Percentiles rank a stretch among this genome's conserved stretches.
Conservation (phyloP, 2,888 invertebrate genomes). For the Phania funesta region DNA sequence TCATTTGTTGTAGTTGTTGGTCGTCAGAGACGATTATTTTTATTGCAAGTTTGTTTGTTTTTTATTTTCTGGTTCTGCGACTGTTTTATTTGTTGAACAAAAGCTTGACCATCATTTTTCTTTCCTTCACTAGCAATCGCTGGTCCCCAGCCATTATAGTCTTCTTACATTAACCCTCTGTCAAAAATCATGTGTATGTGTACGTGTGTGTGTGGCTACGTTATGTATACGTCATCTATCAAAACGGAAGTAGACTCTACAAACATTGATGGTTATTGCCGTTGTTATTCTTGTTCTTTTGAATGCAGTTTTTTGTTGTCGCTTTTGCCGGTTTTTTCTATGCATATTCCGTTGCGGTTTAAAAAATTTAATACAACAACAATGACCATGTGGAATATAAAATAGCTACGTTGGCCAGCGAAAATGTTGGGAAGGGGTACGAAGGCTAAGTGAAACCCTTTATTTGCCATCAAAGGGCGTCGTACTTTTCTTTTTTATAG, state of each 20-base stretch:
- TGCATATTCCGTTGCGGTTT: constrained; percentile 68
- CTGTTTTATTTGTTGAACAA: constrained; percentile 38
- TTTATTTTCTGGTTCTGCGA: not conserved
- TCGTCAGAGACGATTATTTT: constrained; percentile 47
- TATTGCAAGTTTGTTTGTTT: not conserved
- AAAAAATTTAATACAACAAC: constrained; percentile 63
- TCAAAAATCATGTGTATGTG: not conserved
- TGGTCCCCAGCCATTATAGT: not conserved
- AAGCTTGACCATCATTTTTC: constrained; percentile 35
- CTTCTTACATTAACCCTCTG: constrained; percentile 4
- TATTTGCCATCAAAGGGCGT: not conserved
- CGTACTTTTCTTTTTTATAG: not conserved
- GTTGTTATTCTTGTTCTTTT: constrained; percentile 65
- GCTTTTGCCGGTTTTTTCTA: constrained; percentile 55
- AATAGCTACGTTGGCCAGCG: not conserved
- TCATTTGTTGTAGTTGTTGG: constrained; percentile 66
- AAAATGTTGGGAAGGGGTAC: not conserved
- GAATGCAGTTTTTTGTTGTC: constrained; percentile 49
- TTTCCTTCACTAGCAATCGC: not conserved
- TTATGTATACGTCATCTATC: constrained; percentile 45
- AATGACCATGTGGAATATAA: constrained; percentile 36
- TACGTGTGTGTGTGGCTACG: not conserved
- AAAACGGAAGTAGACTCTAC: constrained; percentile 66
- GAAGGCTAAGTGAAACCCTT: not conserved
- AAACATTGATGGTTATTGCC: constrained; percentile 67